Evolutionary conservation across 2,888 invertebrate species (phyloP).

Genomic region (Tribolium freemani): DNA sequence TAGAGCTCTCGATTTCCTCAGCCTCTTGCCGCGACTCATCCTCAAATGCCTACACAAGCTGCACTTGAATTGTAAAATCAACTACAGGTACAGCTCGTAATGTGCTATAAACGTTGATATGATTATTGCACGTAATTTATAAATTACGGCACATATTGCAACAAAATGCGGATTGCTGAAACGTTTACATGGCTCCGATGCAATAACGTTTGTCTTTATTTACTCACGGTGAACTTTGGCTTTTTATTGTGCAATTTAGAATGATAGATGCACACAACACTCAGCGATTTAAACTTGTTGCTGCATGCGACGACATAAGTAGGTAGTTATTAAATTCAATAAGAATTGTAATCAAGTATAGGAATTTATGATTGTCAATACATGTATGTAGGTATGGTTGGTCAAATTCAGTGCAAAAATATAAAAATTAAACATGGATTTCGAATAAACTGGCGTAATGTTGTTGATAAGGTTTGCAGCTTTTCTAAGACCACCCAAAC

Average conservation of each 20-base stretch:
- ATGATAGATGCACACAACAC: no score
- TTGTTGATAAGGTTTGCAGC: slow-evolving; percentile 46
- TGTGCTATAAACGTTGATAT: slow-evolving; percentile 45
- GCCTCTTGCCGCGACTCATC: slow-evolving; percentile 44
- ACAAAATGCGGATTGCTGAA: slow-evolving; percentile 35
- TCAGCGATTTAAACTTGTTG: no score
- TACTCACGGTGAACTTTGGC: slow-evolving; percentile 4
- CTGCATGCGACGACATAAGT: no score
- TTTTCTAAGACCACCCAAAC: slow-evolving; percentile 63
- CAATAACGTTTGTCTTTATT: slow-evolving; percentile 35
- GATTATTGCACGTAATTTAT: slow-evolving; percentile 51
- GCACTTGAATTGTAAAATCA: slow-evolving; percentile 37
- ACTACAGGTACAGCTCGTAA: slow-evolving; percentile 29
- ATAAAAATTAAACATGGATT: background rate
- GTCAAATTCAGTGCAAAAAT: no score
- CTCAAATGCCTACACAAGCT: slow-evolving; percentile 18
- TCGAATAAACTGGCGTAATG: slow-evolving; percentile 58
- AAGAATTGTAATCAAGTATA: no score
- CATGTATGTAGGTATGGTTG: no score
- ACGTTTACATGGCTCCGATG: slow-evolving; percentile 38
- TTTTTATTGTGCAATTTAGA: slow-evolving; percentile 4
- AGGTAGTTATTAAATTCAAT: no score
- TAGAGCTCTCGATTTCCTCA: slow-evolving; percentile 55
- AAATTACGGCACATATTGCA: slow-evolving; percentile 49
- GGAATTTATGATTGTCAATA: no score